These are phyloP conservation scores for Neocrepidodera transversa DNA, from an alignment of 2,888 invertebrate genomes.

Conservation along the genomic window DNA sequence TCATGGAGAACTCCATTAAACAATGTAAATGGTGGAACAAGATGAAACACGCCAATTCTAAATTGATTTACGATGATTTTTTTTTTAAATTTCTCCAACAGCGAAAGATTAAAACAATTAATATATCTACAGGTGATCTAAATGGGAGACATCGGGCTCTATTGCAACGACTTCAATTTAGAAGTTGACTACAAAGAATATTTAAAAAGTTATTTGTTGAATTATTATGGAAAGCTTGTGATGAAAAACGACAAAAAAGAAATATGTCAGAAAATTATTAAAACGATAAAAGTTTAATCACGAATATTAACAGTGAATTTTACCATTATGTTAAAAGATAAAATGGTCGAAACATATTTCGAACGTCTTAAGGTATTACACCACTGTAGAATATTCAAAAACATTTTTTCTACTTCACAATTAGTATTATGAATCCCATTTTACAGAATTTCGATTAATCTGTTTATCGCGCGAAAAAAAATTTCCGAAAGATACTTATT, in stretches of 20 bases:
- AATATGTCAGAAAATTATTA: constrained; percentile 52
- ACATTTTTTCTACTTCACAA: too few relatives aligned
- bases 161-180: constrained; percentile 60
- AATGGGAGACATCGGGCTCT: constrained; percentile 57
- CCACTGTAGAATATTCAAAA: too few relatives aligned
- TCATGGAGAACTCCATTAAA: constrained; percentile 39
- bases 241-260: constrained; percentile 45
- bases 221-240: constrained; percentile 57
- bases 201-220: constrained; percentile 42
- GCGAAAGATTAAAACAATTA: constrained; percentile 44
- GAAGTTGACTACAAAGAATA: constrained; percentile 47
- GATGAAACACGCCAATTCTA: constrained; percentile 25
- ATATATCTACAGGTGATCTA: constrained; percentile 41
- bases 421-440: too few relatives aligned
- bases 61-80: constrained; percentile 47
- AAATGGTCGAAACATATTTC: constrained; percentile 20
- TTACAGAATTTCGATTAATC: too few relatives aligned
- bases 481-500: too few relatives aligned
- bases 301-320: constrained; percentile 55
- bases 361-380: constrained; percentile 16
- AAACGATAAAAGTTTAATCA: constrained; percentile 52
- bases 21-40: constrained; percentile 52
- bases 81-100: constrained; percentile 40
- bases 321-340: constrained; percentile 60
- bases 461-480: too few relatives aligned